phyloP scores from a whole-genome alignment of 1,140 invertebrate genomes.

The Trichoplusia ni region DNA sequence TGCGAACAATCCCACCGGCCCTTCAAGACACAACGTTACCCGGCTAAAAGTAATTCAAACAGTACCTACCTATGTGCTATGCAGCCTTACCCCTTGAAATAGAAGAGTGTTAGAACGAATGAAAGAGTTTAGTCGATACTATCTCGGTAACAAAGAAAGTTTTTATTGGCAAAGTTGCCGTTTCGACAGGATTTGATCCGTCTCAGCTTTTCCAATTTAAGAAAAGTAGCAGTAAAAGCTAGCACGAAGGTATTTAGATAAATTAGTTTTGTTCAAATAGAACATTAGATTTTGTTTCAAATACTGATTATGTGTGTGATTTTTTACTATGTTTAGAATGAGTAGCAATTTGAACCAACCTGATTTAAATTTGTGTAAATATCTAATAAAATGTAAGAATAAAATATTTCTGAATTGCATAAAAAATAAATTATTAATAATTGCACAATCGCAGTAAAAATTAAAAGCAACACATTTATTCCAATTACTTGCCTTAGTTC shows the following conservation, averaged over 20 bases:
- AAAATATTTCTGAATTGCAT: no score
- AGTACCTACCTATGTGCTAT: not conserved
- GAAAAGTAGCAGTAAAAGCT: slow-evolving; percentile 64
- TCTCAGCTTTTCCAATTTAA: slow-evolving; percentile 74
- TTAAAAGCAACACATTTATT: no score
- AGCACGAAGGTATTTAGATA: slow-evolving; percentile 31
- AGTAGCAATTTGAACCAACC: no score
- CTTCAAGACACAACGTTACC: not conserved
- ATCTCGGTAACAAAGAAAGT: slow-evolving; percentile 79
- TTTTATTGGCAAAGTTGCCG: slow-evolving; percentile 72
- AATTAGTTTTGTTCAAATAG: slow-evolving; percentile 29
- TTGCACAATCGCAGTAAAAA: no score
- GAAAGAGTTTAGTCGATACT: slow-evolving; percentile 70
- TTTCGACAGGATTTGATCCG: slow-evolving; percentile 55
- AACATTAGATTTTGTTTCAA: slow-evolving; percentile 9
- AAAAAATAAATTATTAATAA: no score
- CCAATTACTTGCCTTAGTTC: no score
- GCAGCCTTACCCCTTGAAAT: slow-evolving; percentile 39
- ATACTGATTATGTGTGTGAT: not conserved
- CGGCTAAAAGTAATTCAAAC: slow-evolving; percentile 15
- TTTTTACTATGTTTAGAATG: no score
- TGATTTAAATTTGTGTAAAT: no score
- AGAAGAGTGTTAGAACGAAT: slow-evolving; percentile 47
- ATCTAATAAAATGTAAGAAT: no score
- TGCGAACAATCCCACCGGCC: slow-evolving; percentile 37